Conservation (phyloP, 2,797 vertebrate genomes). For the Thamnophis elegans region DNA sequence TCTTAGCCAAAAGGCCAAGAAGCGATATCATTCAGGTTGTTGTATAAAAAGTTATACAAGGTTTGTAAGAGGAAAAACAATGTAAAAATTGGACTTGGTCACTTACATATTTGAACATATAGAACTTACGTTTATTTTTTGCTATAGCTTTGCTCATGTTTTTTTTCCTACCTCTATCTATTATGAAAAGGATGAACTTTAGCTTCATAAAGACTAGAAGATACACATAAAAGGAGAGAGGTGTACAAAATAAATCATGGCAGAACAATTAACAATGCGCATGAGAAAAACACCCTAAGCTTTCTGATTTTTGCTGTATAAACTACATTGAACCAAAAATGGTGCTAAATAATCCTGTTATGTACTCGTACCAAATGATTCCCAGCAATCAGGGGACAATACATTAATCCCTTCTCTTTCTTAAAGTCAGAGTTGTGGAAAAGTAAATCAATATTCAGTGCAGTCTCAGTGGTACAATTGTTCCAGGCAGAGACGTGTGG, state of each 20-base stretch:
- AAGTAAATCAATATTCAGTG: not conserved
- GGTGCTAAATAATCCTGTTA: not conserved
- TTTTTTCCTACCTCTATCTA: not conserved
- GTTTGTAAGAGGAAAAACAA: not conserved
- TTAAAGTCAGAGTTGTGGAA: not conserved
- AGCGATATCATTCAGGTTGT: not conserved
- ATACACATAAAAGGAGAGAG: not conserved
- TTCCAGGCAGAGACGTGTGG: too few relatives aligned
- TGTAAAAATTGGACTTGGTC: not conserved
- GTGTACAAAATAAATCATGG: not conserved
- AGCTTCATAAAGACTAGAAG: not conserved
- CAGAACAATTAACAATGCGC: not conserved
- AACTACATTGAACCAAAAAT: not conserved
- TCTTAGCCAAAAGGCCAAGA: too few relatives aligned
- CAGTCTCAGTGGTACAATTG: not conserved
- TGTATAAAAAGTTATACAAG: not conserved
- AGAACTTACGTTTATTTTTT: not conserved
- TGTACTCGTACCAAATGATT: not conserved
- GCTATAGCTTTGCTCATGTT: not conserved
- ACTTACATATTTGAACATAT: not conserved
- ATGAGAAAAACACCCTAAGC: not conserved
- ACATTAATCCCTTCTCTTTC: not conserved
- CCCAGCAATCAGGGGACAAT: not conserved
- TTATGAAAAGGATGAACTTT: not conserved
- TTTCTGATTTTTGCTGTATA: not conserved